These are phyloP conservation scores for Chymomyza amoena DNA, from an alignment of 2,888 invertebrate species.

Conservation along the genomic window DNA sequence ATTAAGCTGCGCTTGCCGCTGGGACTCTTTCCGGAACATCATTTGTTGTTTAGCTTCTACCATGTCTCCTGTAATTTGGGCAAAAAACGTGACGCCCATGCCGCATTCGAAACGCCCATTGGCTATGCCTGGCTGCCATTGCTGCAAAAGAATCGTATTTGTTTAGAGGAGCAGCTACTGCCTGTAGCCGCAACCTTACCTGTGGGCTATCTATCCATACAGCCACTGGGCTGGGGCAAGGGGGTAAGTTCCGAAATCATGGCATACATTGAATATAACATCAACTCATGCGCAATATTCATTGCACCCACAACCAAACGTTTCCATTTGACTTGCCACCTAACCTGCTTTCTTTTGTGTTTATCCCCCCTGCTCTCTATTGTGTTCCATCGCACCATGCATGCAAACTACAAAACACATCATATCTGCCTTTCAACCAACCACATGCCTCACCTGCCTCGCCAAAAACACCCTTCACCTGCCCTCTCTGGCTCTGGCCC, in stretches of 20 bases:
- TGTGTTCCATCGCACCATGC: conserved; percentile 12
- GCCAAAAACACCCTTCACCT: conserved; percentile 9
- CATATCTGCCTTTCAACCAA: conserved; percentile 16
- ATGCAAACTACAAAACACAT: conserved; percentile 16
- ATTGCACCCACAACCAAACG: conserved; percentile 23
- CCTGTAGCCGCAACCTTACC: conserved; percentile 94
- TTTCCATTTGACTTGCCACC: conserved; percentile 43
- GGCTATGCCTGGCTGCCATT: conserved; percentile 97
- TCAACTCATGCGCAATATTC: conserved; percentile 52
- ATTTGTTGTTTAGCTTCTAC: conserved; percentile 95
- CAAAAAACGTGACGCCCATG: conserved; percentile 87
- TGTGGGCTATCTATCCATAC: conserved; percentile 92
- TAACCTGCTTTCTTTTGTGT: conserved; percentile 49
- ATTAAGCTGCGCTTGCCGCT: conserved; percentile 94
- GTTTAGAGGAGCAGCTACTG: conserved; percentile 89
- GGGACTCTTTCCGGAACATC: conserved; percentile 90
- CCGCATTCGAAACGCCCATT: conserved; percentile 87
- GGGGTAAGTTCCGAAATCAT: conserved; percentile 83
- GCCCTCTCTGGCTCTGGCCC: conserved; percentile 18
- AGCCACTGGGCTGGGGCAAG: conserved; percentile 93
- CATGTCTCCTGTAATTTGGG: conserved; percentile 96
- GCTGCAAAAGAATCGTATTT: conserved; percentile 89
- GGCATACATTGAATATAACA: conserved; percentile 5
- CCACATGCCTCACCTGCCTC: conserved; percentile 11
- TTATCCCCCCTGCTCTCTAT: conserved; percentile 27